phyloP scores from a whole-genome alignment of 2,888 invertebrate species.

The Mantis religiosa region DNA sequence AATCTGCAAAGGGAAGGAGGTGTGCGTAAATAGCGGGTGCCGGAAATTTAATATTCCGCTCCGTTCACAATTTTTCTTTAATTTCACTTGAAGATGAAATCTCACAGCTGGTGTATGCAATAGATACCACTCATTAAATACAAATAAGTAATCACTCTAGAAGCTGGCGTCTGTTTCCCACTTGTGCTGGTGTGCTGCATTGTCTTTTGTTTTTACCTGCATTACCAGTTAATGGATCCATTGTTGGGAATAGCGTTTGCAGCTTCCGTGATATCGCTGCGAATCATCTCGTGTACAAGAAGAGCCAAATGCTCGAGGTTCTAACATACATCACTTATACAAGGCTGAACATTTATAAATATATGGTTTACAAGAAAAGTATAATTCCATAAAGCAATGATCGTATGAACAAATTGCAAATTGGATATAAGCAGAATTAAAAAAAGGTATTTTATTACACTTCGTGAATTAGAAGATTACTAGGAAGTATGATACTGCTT shows the following conservation, averaged over 20 bases:
- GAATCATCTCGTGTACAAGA: no score
- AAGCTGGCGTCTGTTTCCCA: not conserved
- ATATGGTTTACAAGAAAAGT: no score
- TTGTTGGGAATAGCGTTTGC: not conserved
- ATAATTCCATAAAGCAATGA: no score
- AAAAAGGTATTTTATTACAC: no score
- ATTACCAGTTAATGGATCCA: not conserved
- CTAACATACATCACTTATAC: no score
- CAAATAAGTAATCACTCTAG: not conserved
- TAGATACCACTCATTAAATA: not conserved
- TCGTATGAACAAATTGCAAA: no score
- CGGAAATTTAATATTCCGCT: not conserved
- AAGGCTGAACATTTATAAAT: no score
- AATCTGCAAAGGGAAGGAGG: not conserved
- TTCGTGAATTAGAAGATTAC: no score
- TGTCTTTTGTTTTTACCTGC: not conserved
- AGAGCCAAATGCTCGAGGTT: no score
- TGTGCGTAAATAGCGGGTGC: not conserved
- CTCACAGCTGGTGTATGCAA: not conserved
- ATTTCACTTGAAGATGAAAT: not conserved
- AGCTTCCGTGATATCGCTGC: not conserved
- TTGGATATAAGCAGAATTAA: no score
- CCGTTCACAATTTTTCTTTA: not conserved
- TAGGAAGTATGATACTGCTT: no score
- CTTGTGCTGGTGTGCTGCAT: not conserved